Evolutionary conservation across 2,797 vertebrate genomes (phyloP).

Genomic region (Pipistrellus nathusii): DNA sequence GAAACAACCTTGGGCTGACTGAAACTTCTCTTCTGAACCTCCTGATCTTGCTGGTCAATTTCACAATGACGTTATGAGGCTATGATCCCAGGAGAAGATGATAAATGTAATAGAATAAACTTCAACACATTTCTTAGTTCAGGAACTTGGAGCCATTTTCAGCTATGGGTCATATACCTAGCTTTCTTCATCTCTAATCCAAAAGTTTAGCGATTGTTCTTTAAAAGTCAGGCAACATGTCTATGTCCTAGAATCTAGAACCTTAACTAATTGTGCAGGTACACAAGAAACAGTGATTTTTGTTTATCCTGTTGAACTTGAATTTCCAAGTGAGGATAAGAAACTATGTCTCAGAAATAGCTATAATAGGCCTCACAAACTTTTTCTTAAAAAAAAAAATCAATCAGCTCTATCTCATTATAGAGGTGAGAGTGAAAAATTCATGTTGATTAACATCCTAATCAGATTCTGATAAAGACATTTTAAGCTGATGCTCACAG

Average conservation of each 20-base stretch:
- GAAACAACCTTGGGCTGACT: constrained; percentile 44
- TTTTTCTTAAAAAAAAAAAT: constrained; percentile 19
- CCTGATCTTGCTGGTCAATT: constrained; percentile 3
- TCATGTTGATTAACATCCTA: constrained; percentile 53
- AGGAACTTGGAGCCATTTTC: constrained; percentile 31
- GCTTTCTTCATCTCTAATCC: not conserved
- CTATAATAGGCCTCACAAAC: not conserved
- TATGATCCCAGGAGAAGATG: constrained; percentile 10
- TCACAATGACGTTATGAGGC: constrained; percentile 14
- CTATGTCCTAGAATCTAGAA: constrained; percentile 4
- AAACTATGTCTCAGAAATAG: constrained; percentile 9
- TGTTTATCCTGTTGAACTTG: not conserved
- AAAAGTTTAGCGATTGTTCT: not conserved
- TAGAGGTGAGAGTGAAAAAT: constrained; percentile 11
- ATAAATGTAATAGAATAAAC: constrained; percentile 44
- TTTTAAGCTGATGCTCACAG: constrained; percentile 23
- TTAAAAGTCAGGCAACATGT: constrained; percentile 2
- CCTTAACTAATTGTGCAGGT: not conserved
- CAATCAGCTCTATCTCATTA: not conserved
- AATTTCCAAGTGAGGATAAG: not conserved
- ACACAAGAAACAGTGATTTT: not conserved
- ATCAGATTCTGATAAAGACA: constrained; percentile 24
- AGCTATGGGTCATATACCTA: not conserved
- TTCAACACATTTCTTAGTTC: constrained; percentile 35
- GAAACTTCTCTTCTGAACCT: constrained; percentile 25